Evolutionary conservation across 1,140 invertebrate genomes (phyloP).

Genomic region (Gonioctena quinquepunctata): DNA sequence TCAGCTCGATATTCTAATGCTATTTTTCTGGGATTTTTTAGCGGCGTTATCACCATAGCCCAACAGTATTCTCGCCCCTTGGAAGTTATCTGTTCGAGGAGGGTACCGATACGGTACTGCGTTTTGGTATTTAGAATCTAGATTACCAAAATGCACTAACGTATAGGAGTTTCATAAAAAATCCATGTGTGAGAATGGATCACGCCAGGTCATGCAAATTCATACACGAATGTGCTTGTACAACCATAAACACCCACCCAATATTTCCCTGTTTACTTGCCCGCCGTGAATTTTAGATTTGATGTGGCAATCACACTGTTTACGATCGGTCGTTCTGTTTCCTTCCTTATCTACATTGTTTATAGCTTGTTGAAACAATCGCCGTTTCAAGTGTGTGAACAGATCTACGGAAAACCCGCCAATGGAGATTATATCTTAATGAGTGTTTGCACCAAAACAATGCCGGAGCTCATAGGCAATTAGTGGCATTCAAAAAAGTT

Average conservation of each 20-base stretch:
- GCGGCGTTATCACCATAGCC: no score
- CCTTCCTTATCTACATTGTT: neutral
- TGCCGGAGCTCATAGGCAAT: neutral
- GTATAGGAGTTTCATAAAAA: no score
- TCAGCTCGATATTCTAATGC: no score
- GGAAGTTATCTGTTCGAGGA: no score
- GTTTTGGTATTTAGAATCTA: no score
- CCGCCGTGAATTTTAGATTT: neutral
- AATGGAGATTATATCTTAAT: neutral
- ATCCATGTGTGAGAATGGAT: no score
- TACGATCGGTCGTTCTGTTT: neutral
- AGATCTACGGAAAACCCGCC: neutral
- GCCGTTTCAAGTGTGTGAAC: neutral
- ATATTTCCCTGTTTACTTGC: neutral
- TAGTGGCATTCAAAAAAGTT: neutral
- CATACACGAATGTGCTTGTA: neutral
- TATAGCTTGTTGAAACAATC: neutral
- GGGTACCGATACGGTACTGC: no score
- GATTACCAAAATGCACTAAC: no score
- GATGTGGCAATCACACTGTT: neutral
- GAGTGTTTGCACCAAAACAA: slow-evolving; percentile 3
- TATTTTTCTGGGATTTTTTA: no score
- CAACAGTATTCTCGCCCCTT: no score
- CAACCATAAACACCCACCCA: neutral
- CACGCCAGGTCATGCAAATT: no score